Evolutionary conservation across 2,113 vertebrate genomes (phyloP), one percentile per base, ranked within the genome.

Genomic region (Passer domesticus): DNA sequence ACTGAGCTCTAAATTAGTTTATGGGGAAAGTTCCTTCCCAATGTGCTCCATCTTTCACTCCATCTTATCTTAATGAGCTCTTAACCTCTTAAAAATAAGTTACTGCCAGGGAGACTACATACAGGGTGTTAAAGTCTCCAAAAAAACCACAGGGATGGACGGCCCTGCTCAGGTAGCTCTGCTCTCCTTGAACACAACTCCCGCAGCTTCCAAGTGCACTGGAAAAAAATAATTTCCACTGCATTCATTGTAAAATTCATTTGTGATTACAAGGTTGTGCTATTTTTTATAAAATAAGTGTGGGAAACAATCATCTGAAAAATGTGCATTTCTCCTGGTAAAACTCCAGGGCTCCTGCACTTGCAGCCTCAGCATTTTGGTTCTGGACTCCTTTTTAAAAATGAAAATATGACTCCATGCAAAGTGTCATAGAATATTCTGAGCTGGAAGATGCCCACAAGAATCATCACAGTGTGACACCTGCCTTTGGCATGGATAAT

Each of bases 191-290:
- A 95, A 84, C 56, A 89, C 83, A 94, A 49, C 85, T 95, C 90
- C 94, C 95, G 90, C 66, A 96, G 81, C 90, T 97, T 97, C 55
- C 92, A 95, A 74, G 78, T 91, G 87, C 77, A 41, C 43, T 89
- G 89, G 53, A 81, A 83, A 88, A 88, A 94, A 89, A 25, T 2
- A 74, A 94, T 92, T 97, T 82, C 73, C 95, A 91, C 43, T 92
- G 89, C 86, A 87, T 92, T 84, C 39, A 90, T 96, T 97, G 96
- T 76, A 67, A 79, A 95, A 82, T 33, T 91, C 46, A 28, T 86
- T 92, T 96, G 79, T 92, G 78, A 96, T 96, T 94, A 93, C 25
- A n/a, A 41, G 23, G 43, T 7, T 1, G 3, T 12, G 25, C 31
- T 69, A 60, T 59, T 75, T 92, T 93, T 94, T 78, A 55, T 27